Conservation (phyloP, 2,797 vertebrate genomes). For the Phoebastria nigripes region DNA sequence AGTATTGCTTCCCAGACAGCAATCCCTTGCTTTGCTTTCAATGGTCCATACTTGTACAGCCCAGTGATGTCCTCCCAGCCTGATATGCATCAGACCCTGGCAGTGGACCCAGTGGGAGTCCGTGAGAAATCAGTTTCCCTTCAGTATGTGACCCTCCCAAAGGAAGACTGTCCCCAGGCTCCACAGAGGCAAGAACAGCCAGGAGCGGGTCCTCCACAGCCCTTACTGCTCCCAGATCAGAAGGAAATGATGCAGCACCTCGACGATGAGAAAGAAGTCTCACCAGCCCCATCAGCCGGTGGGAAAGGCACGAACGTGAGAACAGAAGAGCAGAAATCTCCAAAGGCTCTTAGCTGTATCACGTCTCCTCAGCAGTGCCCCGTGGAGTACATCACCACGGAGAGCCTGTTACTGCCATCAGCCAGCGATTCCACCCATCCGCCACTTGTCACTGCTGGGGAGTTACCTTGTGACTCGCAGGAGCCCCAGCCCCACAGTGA, state of each 20-base stretch:
- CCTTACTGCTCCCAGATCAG: not conserved
- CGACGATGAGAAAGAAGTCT: not conserved
- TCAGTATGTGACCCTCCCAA: constrained; percentile 60
- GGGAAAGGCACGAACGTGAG: not conserved
- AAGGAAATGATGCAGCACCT: not conserved
- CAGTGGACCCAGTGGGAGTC: not conserved
- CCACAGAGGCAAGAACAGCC: not conserved
- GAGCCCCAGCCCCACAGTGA: not conserved
- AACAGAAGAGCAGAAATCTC: not conserved
- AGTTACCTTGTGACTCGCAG: not conserved
- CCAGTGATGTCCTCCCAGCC: not conserved
- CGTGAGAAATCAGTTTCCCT: not conserved
- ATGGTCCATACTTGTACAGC: not conserved
- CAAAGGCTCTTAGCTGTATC: not conserved
- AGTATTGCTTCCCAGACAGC: not conserved
- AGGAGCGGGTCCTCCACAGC: not conserved
- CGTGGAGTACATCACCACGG: constrained; percentile 55
- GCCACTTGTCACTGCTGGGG: not conserved
- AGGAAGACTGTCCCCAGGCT: not conserved
- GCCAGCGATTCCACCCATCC: not conserved
- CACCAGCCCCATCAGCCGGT: not conserved
- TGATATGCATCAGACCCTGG: not conserved
- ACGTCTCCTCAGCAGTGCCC: not conserved
- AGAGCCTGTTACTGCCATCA: not conserved
- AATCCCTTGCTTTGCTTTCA: not conserved